A percentile compares a stretch with the other conserved stretches of the same genome.
phyloP scores from a whole-genome alignment of 2,797 vertebrate species.

The Xenops minutus region DNA sequence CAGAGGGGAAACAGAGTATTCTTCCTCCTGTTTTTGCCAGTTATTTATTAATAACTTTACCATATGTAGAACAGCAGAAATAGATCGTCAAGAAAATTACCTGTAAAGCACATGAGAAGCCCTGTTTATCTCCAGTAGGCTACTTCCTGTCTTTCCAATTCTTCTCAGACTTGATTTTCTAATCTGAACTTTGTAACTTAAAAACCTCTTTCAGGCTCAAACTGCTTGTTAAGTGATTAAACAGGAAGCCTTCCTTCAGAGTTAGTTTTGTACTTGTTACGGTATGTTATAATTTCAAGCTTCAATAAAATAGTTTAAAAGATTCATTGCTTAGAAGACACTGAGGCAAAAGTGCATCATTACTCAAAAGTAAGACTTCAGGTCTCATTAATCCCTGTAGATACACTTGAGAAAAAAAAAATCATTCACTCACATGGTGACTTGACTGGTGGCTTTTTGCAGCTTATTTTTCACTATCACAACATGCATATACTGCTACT shows the following conservation, averaged over 20 bases:
- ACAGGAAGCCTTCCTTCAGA: background rate
- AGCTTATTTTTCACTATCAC: background rate
- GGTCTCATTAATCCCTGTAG: background rate
- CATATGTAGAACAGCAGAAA: background rate
- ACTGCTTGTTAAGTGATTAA: background rate
- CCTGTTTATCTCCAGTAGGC: background rate
- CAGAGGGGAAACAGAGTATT: background rate
- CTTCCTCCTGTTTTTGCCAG: background rate
- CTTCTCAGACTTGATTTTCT: background rate
- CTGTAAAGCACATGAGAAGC: background rate
- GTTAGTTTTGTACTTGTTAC: background rate
- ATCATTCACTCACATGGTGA: background rate
- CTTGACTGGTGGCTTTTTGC: background rate
- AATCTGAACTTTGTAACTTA: background rate
- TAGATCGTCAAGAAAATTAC: background rate
- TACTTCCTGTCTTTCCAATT: background rate
- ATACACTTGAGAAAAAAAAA: background rate
- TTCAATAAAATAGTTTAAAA: background rate
- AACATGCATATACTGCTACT: background rate
- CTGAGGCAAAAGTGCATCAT: background rate
- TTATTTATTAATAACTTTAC: background rate
- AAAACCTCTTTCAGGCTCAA: background rate
- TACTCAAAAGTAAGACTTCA: background rate
- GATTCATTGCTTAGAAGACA: background rate
- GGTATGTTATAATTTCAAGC: background rate